Evolutionary conservation across 2,888 invertebrate species (phyloP).

Genomic region (Corythucha ciliata): DNA sequence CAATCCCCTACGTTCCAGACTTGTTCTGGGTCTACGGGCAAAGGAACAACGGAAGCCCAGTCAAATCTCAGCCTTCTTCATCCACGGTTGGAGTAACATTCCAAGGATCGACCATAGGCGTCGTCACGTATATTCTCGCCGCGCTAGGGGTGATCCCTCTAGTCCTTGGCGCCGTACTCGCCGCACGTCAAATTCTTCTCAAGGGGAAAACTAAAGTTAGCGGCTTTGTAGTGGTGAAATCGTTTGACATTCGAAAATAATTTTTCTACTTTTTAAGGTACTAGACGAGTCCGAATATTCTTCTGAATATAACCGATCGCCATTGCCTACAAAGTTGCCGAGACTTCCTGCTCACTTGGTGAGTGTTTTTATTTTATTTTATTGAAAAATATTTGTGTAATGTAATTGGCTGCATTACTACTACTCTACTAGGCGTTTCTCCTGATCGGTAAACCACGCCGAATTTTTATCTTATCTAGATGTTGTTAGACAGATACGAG

Average conservation of each 20-base stretch:
- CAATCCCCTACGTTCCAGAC: slow-evolving; percentile 19
- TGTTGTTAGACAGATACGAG: too few relatives aligned
- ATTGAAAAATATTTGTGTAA: neutral
- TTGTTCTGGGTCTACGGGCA: slow-evolving; percentile 26
- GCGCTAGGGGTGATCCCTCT: slow-evolving; percentile 44
- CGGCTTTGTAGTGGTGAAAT: slow-evolving; percentile 1
- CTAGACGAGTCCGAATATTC: slow-evolving; percentile 47
- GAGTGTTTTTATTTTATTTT: slow-evolving; percentile 22
- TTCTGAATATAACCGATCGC: slow-evolving; percentile 43
- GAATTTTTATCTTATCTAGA: too few relatives aligned
- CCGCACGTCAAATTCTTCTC: slow-evolving; percentile 31
- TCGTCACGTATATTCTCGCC: slow-evolving; percentile 42
- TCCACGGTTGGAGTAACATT: slow-evolving; percentile 25
- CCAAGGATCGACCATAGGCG: slow-evolving; percentile 24
- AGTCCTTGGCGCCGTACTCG: slow-evolving; percentile 41
- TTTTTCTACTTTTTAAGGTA: slow-evolving; percentile 40
- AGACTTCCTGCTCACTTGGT: slow-evolving; percentile 36
- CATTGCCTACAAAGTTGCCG: slow-evolving; percentile 37
- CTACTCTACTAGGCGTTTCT: too few relatives aligned
- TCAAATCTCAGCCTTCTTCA: slow-evolving; percentile 20
- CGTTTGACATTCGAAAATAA: neutral
- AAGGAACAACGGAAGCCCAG: slow-evolving; percentile 17
- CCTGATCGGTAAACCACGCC: too few relatives aligned
- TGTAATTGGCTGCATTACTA: neutral
- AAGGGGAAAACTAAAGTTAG: slow-evolving; percentile 34